A percentile compares a stretch with the other conserved stretches of the same genome.
These are phyloP conservation scores for Galago senegalensis DNA, from an alignment of 2,797 vertebrate species.

Conservation along the genomic window DNA sequence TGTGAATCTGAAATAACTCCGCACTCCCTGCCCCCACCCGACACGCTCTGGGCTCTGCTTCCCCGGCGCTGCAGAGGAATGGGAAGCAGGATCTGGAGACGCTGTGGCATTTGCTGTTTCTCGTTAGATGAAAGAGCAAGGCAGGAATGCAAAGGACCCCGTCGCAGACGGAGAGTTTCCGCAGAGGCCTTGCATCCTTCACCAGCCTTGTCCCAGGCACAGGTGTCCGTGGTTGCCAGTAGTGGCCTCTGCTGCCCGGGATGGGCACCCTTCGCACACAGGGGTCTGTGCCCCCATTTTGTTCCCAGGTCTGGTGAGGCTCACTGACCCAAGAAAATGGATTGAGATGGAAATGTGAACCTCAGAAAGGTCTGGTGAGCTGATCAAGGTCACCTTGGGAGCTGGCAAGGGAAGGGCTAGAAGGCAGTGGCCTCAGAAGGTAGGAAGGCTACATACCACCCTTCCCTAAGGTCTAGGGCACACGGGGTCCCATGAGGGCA, in stretches of 20 bases:
- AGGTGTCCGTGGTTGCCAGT: accelerated
- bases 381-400: not conserved
- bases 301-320: not conserved
- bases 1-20: not conserved
- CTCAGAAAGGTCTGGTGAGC: not conserved
- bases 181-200: not conserved
- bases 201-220: not conserved
- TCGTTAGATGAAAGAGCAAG: not conserved
- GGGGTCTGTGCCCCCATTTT: not conserved
- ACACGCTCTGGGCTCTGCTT: not conserved
- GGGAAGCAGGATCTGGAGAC: not conserved
- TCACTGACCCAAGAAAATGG: accelerated
- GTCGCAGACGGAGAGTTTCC: accelerated
- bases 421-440: not conserved
- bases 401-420: not conserved
- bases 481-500: too few species aligned
- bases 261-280: not conserved
- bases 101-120: accelerated
- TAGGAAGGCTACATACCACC: not conserved
- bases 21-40: accelerated
- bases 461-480: not conserved
- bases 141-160: not conserved
- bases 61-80: not conserved
- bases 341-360: not conserved
- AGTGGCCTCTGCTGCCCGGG: not conserved